Percentiles rank a stretch among this genome's conserved stretches.
Conservation (phyloP, 2,888 invertebrate species). For the Tyria jacobaeae region DNA sequence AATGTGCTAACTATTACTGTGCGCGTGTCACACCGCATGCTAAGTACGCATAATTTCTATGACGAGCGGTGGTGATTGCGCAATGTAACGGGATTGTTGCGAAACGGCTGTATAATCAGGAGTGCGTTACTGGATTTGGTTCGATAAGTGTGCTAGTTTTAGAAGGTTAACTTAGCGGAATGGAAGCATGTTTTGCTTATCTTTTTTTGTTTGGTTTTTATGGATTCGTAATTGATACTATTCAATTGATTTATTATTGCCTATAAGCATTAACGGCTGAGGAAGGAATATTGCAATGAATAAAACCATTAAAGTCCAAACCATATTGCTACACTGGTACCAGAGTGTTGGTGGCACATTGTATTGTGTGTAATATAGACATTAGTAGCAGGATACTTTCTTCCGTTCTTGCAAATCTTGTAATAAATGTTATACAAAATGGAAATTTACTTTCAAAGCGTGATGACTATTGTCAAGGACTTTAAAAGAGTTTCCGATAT, state of each 20-base stretch:
- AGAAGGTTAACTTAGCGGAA: conserved; percentile 15
- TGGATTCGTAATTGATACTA: not conserved
- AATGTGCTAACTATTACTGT: conserved; percentile 64
- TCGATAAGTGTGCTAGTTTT: conserved; percentile 25
- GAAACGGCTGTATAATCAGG: conserved; percentile 33
- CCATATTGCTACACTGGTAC: not conserved
- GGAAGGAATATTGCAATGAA: not conserved
- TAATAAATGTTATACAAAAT: not conserved
- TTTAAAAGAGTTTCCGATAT: not conserved
- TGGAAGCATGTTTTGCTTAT: not conserved
- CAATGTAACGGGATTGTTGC: conserved; percentile 53
- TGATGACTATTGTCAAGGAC: not conserved
- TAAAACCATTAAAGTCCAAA: not conserved
- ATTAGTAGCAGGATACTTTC: not conserved
- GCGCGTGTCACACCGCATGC: conserved; percentile 65
- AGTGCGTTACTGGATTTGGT: conserved; percentile 27
- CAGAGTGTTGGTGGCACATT: not conserved
- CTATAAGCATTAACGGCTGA: not conserved
- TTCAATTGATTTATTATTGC: not conserved
- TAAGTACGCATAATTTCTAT: conserved; percentile 62
- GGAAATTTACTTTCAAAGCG: not conserved
- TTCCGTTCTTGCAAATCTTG: not conserved
- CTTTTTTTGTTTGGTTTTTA: not conserved
- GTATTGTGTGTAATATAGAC: too few relatives aligned
- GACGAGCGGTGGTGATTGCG: conserved; percentile 54